A percentile compares a stretch with the other conserved stretches of the same genome.
phyloP scores from a whole-genome alignment of 2,797 vertebrate species.

The Sibirionetta formosa region DNA sequence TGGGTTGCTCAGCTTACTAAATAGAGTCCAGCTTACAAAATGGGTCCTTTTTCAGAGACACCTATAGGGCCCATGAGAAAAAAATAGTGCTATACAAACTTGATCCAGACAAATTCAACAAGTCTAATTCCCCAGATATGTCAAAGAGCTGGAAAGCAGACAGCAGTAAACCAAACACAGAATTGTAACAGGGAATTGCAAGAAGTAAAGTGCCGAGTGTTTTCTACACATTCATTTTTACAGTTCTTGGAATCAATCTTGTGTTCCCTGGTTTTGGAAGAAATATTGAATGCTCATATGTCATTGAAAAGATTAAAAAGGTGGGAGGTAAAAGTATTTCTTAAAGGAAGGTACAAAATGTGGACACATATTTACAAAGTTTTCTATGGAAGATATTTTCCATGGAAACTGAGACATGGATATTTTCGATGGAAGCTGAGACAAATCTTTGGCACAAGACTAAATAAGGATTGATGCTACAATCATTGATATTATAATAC shows the following conservation, averaged over 20 bases:
- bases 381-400: not conserved
- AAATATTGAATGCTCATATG: not conserved
- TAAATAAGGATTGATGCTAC: not conserved
- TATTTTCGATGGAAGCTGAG: not conserved
- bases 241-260: not conserved
- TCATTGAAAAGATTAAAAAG: not conserved
- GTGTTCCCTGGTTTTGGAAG: not conserved
- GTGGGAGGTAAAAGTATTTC: not conserved
- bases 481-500: not conserved
- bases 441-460: not conserved
- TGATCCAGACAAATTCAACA: constrained; percentile 4
- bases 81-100: not conserved
- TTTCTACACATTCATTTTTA: not conserved
- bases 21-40: not conserved
- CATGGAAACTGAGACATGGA: not conserved
- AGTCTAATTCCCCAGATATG: not conserved
- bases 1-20: not conserved
- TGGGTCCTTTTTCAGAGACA: not conserved
- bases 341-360: not conserved
- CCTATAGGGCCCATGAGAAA: not conserved
- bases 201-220: not conserved
- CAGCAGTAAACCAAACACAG: not conserved
- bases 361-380: not conserved
- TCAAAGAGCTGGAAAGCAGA: not conserved
- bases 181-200: accelerated